phyloP scores from a whole-genome alignment of 2,888 invertebrate species.

The Papilio gigon region DNA sequence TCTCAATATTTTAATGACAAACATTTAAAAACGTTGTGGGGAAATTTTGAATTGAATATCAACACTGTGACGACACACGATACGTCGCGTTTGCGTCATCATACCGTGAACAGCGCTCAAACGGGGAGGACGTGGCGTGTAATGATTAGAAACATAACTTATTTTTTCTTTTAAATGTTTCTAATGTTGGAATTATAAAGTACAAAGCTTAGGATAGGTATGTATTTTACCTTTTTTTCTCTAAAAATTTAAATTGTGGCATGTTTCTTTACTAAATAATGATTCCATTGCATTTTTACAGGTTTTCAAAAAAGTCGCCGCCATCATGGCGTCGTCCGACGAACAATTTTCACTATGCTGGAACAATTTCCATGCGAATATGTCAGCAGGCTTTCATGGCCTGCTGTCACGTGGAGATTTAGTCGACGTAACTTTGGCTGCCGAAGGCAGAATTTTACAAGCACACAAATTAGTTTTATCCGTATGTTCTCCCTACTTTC shows the following conservation, averaged over 20 bases:
- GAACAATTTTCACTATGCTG: constrained; percentile 89
- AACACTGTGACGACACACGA: constrained; percentile 70
- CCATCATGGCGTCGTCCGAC: constrained; percentile 88
- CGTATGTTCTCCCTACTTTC: constrained; percentile 88
- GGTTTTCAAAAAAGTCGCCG: constrained; percentile 70
- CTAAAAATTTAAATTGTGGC: constrained; percentile 12
- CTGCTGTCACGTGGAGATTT: constrained; percentile 86
- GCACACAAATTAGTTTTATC: constrained; percentile 88
- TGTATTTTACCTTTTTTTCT: constrained; percentile 38
- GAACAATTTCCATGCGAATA: constrained; percentile 89
- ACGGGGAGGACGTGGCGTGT: constrained; percentile 76
- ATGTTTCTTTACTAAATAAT: neutral
- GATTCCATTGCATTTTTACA: constrained; percentile 50
- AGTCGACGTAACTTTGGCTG: constrained; percentile 87
- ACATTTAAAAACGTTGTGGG: constrained; percentile 54
- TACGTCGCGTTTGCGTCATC: constrained; percentile 77
- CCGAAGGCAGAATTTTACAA: constrained; percentile 86
- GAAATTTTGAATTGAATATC: constrained; percentile 52
- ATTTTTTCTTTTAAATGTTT: constrained; percentile 74
- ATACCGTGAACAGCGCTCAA: constrained; percentile 71
- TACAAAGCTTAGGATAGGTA: constrained; percentile 80
- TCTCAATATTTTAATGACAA: constrained; percentile 15
- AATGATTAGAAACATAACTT: constrained; percentile 70
- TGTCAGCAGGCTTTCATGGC: constrained; percentile 87
- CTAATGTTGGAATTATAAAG: constrained; percentile 75